Evolutionary conservation across 2,113 vertebrate species (phyloP), one percentile per base, ranked within the genome.

Genomic region (Petrocephalus microphthalmus): DNA sequence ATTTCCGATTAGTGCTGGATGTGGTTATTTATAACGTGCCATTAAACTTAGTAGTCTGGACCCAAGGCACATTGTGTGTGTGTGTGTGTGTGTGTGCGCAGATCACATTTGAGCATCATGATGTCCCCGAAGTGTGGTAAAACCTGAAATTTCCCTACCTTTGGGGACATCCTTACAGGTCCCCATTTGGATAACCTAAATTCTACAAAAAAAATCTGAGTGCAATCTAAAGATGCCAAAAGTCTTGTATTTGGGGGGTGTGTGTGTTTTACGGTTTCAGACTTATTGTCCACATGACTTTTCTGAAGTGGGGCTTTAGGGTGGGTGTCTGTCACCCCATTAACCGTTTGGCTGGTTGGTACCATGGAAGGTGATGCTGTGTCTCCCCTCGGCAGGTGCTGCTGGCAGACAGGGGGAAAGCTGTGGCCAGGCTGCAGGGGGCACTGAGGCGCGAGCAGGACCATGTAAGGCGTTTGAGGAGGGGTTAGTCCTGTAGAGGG

Each of bases 361-460:
- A 47, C 33, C 2, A 5, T 19, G 17, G 2, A 47, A 8, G 20
- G 20, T 37, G 4, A 82, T 42, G 2, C 6, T 20, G 10, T 20
- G 6, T 17, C 22, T 7, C 29, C 7, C 17, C 42, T 22, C 60
- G 6, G 0, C 86, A 78, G 87, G 87, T 78, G 4, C 87, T 78
- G 67, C 67, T 78, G 87, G 19, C 64, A 20, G 87, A 87, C 29
- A 78, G 67, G 6, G 67, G 78, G 51, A 51, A 13, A 47, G 64
- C 78, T 25, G 60, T 78, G 7, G 64, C 10, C 19, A 54, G 67
- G 60, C 49, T 87, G 25, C 67, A 87, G 49, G 87, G 54, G 0
- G 33, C 64, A 3, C 87, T 87, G 47, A 87, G 67, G 67, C 29
- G 47, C 2, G 67, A 87, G 64, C 64, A 49, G 25, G 87, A 87